phyloP scores from a whole-genome alignment of 1,140 invertebrate species.

The Panagrolaimus sp. region DNA sequence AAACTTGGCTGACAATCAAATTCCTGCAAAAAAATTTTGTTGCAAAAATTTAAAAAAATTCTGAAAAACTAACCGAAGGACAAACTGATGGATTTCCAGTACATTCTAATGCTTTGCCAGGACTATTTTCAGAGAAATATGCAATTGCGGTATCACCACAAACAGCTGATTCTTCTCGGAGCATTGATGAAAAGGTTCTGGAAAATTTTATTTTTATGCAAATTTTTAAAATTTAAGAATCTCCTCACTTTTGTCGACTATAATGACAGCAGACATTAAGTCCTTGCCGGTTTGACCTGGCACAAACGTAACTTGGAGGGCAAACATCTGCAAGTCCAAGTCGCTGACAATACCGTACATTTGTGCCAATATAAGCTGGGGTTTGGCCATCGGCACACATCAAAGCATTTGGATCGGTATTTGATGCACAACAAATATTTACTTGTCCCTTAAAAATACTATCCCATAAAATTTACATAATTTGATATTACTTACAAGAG shows the following conservation, averaged over 20 bases:
- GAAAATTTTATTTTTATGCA: slow-evolving; percentile 8
- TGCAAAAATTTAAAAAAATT: neutral
- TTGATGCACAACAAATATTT: slow-evolving; percentile 48
- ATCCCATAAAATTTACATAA: neutral
- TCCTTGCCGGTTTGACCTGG: slow-evolving; percentile 37
- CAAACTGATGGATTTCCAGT: slow-evolving; percentile 26
- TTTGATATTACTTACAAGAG: slow-evolving; percentile 10
- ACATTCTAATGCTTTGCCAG: slow-evolving; percentile 24
- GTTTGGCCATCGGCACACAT: slow-evolving; percentile 40
- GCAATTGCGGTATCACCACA: slow-evolving; percentile 21
- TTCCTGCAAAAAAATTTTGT: slow-evolving; percentile 16
- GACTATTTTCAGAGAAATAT: neutral
- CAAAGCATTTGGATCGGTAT: slow-evolving; percentile 13
- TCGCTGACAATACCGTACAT: slow-evolving; percentile 33
- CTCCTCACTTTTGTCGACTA: neutral
- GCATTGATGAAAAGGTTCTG: slow-evolving; percentile 11
- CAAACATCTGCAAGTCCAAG: slow-evolving; percentile 25
- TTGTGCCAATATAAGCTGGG: slow-evolving; percentile 40
- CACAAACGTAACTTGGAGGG: slow-evolving; percentile 40
- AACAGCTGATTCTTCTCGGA: slow-evolving; percentile 9
- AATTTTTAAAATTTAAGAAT: neutral
- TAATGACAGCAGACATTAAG: slow-evolving; percentile 44
- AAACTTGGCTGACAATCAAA: slow-evolving; percentile 34
- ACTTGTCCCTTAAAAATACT: slow-evolving; percentile 36
- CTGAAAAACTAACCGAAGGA: slow-evolving; percentile 1